Evolutionary conservation across 1,140 invertebrate genomes (phyloP).

Genomic region (Dendroctonus valens): DNA sequence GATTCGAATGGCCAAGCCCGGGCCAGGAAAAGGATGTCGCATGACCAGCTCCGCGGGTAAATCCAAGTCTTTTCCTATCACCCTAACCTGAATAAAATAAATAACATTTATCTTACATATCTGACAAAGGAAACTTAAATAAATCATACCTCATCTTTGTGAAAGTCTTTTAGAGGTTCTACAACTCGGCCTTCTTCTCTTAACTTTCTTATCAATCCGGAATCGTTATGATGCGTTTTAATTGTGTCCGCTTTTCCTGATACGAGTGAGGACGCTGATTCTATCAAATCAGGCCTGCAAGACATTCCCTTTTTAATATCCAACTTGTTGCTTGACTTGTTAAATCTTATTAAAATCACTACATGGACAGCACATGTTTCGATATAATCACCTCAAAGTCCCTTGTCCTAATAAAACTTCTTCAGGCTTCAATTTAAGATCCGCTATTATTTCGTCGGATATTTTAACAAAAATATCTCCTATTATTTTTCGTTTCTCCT

Average conservation of each 20-base stretch:
- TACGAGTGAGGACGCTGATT: conserved; percentile 87
- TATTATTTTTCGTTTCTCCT: conserved; percentile 98
- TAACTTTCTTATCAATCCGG: conserved; percentile 86
- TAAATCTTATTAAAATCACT: no score
- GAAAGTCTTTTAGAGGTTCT: conserved; percentile 98
- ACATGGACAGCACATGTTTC: no score
- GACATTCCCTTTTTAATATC: background rate
- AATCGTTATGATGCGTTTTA: conserved; percentile 99
- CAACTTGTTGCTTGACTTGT: background rate
- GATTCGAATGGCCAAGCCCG: conserved; percentile 91
- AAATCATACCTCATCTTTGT: conserved; percentile 91
- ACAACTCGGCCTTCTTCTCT: conserved; percentile 82
- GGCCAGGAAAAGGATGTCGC: conserved; percentile 96
- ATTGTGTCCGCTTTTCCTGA: conserved; percentile 91
- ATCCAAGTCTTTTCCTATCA: conserved; percentile 84
- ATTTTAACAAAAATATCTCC: conserved; percentile 96
- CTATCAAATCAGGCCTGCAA: conserved; percentile 91
- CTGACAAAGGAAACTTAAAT: conserved; percentile 5
- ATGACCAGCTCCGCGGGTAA: conserved; percentile 84
- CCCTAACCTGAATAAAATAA: conserved; percentile 48
- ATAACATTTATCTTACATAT: background rate
- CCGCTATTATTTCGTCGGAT: conserved; percentile 78
- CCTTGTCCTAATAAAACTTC: conserved; percentile 66
- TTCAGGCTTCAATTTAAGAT: conserved; percentile 80
- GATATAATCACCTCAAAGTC: conserved; percentile 61